Evolutionary conservation across 2,113 vertebrate genomes (phyloP).

Genomic region (Myodes glareolus): DNA sequence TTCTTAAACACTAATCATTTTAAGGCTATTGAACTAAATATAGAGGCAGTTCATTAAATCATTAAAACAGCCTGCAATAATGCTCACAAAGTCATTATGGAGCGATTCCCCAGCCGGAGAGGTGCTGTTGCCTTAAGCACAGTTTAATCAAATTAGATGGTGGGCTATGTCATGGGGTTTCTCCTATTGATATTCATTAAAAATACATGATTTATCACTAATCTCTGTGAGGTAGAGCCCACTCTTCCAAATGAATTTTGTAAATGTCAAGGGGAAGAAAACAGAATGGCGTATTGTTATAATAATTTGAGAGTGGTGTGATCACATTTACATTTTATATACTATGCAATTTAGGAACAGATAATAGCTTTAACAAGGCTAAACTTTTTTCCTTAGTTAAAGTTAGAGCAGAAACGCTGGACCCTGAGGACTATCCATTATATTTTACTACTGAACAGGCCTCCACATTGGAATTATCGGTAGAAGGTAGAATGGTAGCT

Average conservation of each 20-base stretch:
- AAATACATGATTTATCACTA: conserved; percentile 96
- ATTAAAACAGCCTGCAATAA: conserved; percentile 94
- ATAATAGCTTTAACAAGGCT: conserved; percentile 86
- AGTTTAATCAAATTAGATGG: conserved; percentile 97
- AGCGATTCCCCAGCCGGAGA: conserved; percentile 92
- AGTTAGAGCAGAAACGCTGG: conserved; percentile 84
- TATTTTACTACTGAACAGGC: conserved; percentile 59
- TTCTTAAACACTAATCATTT: conserved; percentile 95
- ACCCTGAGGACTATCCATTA: conserved; percentile 80
- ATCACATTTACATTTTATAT: conserved; percentile 90
- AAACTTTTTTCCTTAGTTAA: conserved; percentile 86
- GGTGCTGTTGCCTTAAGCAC: conserved; percentile 94
- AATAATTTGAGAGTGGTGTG: conserved; percentile 86
- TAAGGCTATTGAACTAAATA: conserved; percentile 93
- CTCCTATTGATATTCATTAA: conserved; percentile 97
- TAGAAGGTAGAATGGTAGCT: conserved; percentile 66
- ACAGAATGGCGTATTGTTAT: conserved; percentile 89
- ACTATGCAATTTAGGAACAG: conserved; percentile 86
- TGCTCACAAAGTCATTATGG: conserved; percentile 95
- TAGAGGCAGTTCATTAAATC: conserved; percentile 95
- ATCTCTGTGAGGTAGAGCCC: conserved; percentile 92
- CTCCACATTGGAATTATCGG: conserved; percentile 73
- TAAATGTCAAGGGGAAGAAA: conserved; percentile 90
- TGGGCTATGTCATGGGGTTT: conserved; percentile 94
- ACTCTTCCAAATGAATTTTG: conserved; percentile 90